Conservation (phyloP, 2,797 vertebrate genomes). For the Lycodopsis pacificus region DNA sequence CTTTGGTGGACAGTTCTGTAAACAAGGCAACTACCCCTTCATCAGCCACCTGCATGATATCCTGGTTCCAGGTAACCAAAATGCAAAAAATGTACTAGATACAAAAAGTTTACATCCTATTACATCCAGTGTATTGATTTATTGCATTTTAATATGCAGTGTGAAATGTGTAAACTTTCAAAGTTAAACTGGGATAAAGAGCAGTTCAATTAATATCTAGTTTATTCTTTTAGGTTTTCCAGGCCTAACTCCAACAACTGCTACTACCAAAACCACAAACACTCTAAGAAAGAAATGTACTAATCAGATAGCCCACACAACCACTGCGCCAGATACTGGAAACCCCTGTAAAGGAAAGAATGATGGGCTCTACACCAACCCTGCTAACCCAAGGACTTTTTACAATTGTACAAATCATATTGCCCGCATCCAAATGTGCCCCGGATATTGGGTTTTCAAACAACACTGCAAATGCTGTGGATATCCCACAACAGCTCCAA, state of each 20-base stretch:
- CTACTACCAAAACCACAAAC: neutral
- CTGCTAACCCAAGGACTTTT: too few species aligned
- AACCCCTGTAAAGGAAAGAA: too few species aligned
- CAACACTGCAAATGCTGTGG: too few species aligned
- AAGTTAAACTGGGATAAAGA: neutral
- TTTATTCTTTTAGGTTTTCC: neutral
- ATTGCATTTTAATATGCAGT: neutral
- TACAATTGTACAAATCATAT: too few species aligned
- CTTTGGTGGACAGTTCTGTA: constrained; percentile 76
- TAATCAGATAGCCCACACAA: too few species aligned
- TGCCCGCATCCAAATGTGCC: too few species aligned
- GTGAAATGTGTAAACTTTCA: neutral
- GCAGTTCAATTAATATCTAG: neutral
- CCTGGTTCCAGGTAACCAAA: constrained; percentile 22
- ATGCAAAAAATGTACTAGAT: neutral
- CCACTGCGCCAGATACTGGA: too few species aligned
- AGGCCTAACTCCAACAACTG: neutral
- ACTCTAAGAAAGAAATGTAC: too few species aligned
- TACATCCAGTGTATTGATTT: too few species aligned
- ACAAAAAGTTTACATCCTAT: neutral
- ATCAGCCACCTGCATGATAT: constrained; percentile 12
- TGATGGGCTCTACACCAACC: too few species aligned
- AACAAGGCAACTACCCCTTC: constrained; percentile 67
- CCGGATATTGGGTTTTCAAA: too few species aligned
- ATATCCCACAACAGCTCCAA: too few species aligned